These are phyloP conservation scores for Nasalis larvatus DNA, from an alignment of 2,113 vertebrate genomes.

Conservation along the genomic window DNA sequence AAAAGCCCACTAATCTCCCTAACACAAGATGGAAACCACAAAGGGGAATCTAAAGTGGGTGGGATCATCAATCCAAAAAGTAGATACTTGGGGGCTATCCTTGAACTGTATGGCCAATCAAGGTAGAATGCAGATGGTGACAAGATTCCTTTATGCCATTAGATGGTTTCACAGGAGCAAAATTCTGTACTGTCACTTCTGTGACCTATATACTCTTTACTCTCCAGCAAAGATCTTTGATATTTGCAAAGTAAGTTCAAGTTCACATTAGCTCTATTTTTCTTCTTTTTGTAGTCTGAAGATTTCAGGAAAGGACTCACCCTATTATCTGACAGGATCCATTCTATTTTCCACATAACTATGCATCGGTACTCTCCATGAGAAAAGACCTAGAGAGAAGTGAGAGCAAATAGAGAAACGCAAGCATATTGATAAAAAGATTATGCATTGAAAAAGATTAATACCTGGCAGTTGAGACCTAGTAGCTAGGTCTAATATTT, in stretches of 20 bases:
- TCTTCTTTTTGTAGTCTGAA: not conserved
- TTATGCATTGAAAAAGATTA: not conserved
- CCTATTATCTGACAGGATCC: not conserved
- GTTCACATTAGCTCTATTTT: not conserved
- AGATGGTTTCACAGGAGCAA: not conserved
- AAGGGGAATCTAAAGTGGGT: not conserved
- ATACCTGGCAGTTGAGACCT: not conserved
- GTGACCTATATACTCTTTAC: not conserved
- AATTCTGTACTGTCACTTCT: not conserved
- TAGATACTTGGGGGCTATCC: not conserved
- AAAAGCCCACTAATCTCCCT: not conserved
- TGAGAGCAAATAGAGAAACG: not conserved
- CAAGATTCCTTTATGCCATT: not conserved
- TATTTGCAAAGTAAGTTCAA: not conserved
- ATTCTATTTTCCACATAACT: not conserved
- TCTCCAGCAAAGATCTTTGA: not conserved
- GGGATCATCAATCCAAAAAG: not conserved
- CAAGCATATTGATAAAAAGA: not conserved
- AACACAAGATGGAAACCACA: not conserved
- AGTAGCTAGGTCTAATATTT: not conserved
- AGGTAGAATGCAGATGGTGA: not conserved
- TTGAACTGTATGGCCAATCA: not conserved
- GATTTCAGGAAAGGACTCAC: not conserved
- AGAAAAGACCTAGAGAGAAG: not conserved
- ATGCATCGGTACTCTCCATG: not conserved